These are phyloP conservation scores for Ladona fulva DNA, from an alignment of 1,140 invertebrate genomes.

Conservation along the genomic window DNA sequence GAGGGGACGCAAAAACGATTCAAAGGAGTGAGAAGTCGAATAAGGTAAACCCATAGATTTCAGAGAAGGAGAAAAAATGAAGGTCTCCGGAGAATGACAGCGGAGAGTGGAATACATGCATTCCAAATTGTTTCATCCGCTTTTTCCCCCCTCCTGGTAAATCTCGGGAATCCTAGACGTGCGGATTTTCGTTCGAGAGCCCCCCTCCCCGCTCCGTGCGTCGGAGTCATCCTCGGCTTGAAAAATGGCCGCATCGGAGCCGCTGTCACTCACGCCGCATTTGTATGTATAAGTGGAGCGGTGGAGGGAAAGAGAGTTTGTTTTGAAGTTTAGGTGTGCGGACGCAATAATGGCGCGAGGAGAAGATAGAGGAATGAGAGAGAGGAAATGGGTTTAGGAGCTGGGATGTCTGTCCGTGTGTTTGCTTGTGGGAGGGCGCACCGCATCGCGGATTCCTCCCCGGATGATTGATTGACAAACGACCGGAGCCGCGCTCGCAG, in stretches of 20 bases:
- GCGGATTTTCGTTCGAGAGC: neutral
- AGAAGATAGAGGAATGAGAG: neutral
- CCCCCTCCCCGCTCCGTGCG: neutral
- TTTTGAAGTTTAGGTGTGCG: neutral
- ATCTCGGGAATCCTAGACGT: neutral
- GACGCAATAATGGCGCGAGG: neutral
- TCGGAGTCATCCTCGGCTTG: neutral
- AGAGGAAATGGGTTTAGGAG: neutral
- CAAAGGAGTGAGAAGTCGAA: neutral
- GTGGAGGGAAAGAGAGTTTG: no score
- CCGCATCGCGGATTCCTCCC: neutral
- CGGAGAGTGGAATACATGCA: neutral
- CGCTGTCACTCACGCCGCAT: neutral
- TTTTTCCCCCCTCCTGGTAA: neutral
- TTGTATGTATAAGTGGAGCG: neutral
- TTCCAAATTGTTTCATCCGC: neutral
- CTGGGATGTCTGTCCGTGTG: neutral
- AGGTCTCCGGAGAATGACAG: neutral
- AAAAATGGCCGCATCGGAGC: neutral
- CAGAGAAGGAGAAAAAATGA: neutral
- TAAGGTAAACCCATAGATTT: neutral
- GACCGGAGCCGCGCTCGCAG: neutral
- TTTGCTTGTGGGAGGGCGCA: neutral
- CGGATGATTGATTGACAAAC: slow-evolving; percentile 4
- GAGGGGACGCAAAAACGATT: neutral